These are phyloP conservation scores for Tyria jacobaeae DNA, from an alignment of 2,888 invertebrate genomes.

Conservation along the genomic window DNA sequence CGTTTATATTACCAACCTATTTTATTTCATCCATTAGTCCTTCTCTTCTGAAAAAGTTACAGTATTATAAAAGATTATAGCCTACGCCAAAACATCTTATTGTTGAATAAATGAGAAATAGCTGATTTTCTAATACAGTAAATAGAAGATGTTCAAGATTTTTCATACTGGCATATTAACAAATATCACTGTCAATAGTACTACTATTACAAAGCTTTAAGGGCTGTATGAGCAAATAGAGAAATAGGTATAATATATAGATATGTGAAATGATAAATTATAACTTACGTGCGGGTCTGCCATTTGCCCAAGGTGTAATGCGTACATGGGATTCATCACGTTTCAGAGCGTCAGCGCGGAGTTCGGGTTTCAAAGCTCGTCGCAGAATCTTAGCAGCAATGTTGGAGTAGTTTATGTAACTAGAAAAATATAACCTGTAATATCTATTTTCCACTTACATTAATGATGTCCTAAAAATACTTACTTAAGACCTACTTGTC, in stretches of 20 bases:
- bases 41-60: constrained; percentile 74
- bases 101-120: no score
- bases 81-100: no score
- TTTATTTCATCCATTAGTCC: constrained; percentile 70
- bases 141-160: background rate
- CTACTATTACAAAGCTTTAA: background rate
- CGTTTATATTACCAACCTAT: constrained; percentile 56
- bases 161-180: background rate
- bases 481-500: constrained; percentile 94
- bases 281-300: constrained; percentile 93
- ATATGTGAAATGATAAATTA: background rate
- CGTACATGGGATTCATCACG: constrained; percentile 92
- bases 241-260: background rate
- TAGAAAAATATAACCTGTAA: constrained; percentile 71
- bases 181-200: background rate
- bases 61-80: constrained; percentile 1
- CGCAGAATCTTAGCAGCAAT: constrained; percentile 95
- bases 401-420: constrained; percentile 98
- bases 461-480: constrained; percentile 50
- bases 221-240: background rate
- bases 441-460: background rate
- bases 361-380: constrained; percentile 92
- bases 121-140: background rate
- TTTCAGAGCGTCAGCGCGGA: constrained; percentile 90
- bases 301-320: constrained; percentile 96